A percentile compares a stretch with the other conserved stretches of the same genome.
These are phyloP conservation scores for Protobothrops flavoviridis DNA, from an alignment of 2,113 vertebrate genomes.

Conservation along the genomic window DNA sequence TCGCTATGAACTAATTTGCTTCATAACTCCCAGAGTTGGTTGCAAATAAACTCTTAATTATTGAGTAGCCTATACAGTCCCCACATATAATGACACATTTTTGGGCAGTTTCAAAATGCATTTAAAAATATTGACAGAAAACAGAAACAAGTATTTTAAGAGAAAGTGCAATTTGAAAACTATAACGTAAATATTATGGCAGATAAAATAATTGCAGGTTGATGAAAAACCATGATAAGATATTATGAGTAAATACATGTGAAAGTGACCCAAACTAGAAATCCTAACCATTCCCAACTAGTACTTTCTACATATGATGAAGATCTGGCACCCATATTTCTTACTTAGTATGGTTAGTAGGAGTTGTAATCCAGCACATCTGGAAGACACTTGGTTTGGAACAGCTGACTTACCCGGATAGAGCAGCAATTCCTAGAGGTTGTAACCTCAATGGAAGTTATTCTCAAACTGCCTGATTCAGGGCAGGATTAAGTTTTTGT, in stretches of 20 bases:
- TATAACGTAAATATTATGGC: not conserved
- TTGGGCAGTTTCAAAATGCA: not conserved
- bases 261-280: not conserved
- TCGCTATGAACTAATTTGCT: not conserved
- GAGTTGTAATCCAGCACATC: not conserved
- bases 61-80: not conserved
- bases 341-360: not conserved
- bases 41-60: not conserved
- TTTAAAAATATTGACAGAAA: not conserved
- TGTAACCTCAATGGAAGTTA: constrained; percentile 19
- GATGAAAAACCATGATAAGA: not conserved
- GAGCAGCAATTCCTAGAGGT: not conserved
- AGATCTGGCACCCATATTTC: not conserved
- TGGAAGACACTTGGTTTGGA: not conserved
- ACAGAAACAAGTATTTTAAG: not conserved
- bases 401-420: not conserved
- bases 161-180: not conserved
- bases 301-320: not conserved
- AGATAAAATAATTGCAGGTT: not conserved
- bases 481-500: not conserved
- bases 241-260: not conserved
- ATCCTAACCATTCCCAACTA: not conserved
- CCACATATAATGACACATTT: not conserved
- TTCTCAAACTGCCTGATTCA: not conserved
- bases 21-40: not conserved